Conservation (phyloP, 2,113 vertebrate species). For the Macquaria ambigua region DNA sequence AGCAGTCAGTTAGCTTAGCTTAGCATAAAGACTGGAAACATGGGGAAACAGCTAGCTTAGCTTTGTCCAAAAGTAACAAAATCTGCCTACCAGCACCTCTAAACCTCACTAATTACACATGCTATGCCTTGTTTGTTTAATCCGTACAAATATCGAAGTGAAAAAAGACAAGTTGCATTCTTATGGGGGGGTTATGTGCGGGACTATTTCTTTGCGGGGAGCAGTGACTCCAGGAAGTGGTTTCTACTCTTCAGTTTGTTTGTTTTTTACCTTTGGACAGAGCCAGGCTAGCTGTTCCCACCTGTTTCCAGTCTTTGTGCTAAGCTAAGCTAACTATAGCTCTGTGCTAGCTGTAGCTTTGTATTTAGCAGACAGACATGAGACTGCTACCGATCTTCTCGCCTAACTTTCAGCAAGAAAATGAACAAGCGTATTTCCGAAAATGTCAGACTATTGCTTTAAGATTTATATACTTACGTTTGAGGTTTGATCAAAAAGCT, state of each 20-base stretch:
- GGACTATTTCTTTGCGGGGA: neutral
- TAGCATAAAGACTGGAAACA: neutral
- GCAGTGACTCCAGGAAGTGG: neutral
- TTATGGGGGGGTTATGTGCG: neutral
- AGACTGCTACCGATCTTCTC: neutral
- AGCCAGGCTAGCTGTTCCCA: neutral
- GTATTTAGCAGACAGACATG: neutral
- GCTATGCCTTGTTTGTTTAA: neutral
- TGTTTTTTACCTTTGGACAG: neutral
- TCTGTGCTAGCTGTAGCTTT: neutral
- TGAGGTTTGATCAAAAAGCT: conserved; percentile 18
- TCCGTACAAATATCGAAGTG: neutral
- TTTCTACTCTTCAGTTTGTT: neutral
- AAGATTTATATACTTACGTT: neutral
- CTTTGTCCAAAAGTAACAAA: neutral
- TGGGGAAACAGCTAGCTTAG: neutral
- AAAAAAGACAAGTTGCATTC: neutral
- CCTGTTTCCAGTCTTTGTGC: neutral
- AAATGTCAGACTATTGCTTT: neutral
- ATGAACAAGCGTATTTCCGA: neutral
- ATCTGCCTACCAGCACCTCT: neutral
- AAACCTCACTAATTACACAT: neutral
- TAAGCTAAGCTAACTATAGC: conserved; percentile 10
- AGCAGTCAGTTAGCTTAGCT: neutral
- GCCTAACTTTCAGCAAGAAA: neutral